Percentiles rank a stretch among this genome's conserved stretches.
phyloP scores from a whole-genome alignment of 2,888 invertebrate species.

The Acronicta aceris region DNA sequence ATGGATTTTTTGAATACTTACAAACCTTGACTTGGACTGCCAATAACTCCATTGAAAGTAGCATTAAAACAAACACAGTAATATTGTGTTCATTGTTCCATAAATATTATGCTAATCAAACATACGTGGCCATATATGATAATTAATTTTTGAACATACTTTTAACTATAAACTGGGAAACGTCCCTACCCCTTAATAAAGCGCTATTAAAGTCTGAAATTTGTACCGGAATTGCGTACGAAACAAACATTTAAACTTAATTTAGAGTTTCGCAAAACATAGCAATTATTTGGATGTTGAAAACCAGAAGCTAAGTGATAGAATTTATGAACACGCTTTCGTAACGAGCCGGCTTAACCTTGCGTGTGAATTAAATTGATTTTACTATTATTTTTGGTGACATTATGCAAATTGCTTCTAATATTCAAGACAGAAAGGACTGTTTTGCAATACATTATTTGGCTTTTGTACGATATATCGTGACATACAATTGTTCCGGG shows the following conservation, averaged over 20 bases:
- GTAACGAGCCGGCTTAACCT: slow-evolving; percentile 19
- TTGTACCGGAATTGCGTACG: not conserved
- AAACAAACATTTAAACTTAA: slow-evolving; percentile 19
- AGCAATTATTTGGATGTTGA: slow-evolving; percentile 29
- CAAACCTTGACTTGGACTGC: no score
- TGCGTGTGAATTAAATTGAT: slow-evolving; percentile 25
- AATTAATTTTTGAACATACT: not conserved
- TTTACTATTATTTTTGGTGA: slow-evolving; percentile 1
- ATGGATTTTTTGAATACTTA: no score
- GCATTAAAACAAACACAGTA: no score
- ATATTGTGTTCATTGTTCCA: no score
- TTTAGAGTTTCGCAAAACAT: slow-evolving; percentile 12
- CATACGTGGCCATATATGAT: not conserved
- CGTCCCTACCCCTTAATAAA: not conserved
- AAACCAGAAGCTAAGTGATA: slow-evolving; percentile 20
- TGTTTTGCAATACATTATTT: no score
- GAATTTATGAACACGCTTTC: slow-evolving; percentile 19
- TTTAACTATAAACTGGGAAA: not conserved
- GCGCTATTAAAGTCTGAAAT: not conserved
- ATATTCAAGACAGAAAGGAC: no score
- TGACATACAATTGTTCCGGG: no score
- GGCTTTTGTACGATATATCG: no score
- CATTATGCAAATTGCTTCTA: no score
- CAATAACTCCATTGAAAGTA: no score
- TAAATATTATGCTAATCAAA: not conserved